A percentile compares a stretch with the other conserved stretches of the same genome.
These are phyloP conservation scores for Catalaphyllia jardinei DNA, from an alignment of 64 coral and sea anemone genomes.

Conservation along the genomic window DNA sequence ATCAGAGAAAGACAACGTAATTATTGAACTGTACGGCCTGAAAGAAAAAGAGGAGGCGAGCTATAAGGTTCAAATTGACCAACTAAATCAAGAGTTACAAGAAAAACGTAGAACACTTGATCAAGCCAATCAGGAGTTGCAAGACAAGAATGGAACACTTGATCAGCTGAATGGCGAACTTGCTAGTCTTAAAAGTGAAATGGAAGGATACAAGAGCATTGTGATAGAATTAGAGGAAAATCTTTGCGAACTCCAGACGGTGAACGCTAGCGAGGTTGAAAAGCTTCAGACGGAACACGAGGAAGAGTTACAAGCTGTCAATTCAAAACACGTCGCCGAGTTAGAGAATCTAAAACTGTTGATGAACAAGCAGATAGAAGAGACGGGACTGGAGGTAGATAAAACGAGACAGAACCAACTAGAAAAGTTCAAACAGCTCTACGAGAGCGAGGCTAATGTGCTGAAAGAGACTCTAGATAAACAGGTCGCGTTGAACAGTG, in stretches of 20 bases:
- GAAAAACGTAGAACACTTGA: conserved; percentile 35
- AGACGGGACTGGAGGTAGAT: conserved; percentile 73
- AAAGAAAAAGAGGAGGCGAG: conserved; percentile 40
- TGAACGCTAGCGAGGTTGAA: conserved; percentile 62
- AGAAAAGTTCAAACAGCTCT: conserved; percentile 64
- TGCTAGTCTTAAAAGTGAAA: not conserved
- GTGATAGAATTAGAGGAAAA: conserved; percentile 38
- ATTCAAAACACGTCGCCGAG: conserved; percentile 58
- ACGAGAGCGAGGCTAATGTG: conserved; percentile 73
- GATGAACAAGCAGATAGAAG: conserved; percentile 66
- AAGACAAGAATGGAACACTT: conserved; percentile 35
- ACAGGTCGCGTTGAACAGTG: conserved; percentile 54
- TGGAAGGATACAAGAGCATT: conserved; percentile 58
- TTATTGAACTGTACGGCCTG: conserved; percentile 62
- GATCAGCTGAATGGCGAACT: conserved; percentile 26
- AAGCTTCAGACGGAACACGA: conserved; percentile 59
- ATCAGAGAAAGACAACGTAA: conserved; percentile 64
- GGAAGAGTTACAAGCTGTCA: conserved; percentile 61
- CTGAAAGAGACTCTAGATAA: conserved; percentile 72
- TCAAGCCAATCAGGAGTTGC: conserved; percentile 18
- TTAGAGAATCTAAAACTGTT: conserved; percentile 63
- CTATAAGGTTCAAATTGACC: conserved; percentile 19
- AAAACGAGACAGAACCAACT: conserved; percentile 63
- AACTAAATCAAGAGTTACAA: conserved; percentile 28
- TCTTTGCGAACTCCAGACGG: conserved; percentile 39